Conservation (phyloP, 2,888 invertebrate species). For the Watsonalla binaria region DNA sequence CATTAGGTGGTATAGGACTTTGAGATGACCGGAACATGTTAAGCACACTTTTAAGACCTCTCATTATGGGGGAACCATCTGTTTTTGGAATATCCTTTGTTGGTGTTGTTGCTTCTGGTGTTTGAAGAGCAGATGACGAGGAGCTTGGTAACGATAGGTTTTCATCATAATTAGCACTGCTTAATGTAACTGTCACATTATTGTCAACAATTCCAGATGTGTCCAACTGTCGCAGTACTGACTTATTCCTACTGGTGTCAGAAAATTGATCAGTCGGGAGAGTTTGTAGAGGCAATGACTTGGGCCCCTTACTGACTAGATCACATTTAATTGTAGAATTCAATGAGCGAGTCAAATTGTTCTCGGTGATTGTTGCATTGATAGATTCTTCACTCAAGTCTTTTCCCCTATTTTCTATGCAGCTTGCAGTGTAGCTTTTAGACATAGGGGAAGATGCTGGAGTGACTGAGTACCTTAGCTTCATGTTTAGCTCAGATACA, state of each 20-base stretch:
- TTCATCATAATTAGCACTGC: slow-evolving; percentile 46
- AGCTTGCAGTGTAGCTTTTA: slow-evolving; percentile 53
- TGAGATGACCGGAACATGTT: slow-evolving; percentile 69
- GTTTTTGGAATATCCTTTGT: slow-evolving; percentile 52
- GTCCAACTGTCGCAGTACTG: slow-evolving; percentile 38
- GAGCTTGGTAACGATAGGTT: slow-evolving; percentile 53
- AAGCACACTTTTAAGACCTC: slow-evolving; percentile 64
- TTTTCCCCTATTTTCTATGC: slow-evolving; percentile 36
- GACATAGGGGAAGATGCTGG: slow-evolving; percentile 66
- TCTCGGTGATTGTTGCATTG: slow-evolving; percentile 36
- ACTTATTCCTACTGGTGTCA: slow-evolving; percentile 39
- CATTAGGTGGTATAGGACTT: slow-evolving; percentile 53
- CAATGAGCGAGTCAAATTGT: slow-evolving; percentile 53
- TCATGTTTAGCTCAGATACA: slow-evolving; percentile 68
- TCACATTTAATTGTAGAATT: slow-evolving; percentile 53
- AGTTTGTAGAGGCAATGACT: slow-evolving; percentile 50
- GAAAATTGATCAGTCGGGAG: slow-evolving; percentile 36
- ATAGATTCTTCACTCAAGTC: slow-evolving; percentile 35
- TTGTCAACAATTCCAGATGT: slow-evolving; percentile 22
- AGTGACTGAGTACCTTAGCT: slow-evolving; percentile 64
- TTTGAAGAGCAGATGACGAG: slow-evolving; percentile 50
- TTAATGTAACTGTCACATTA: slow-evolving; percentile 43
- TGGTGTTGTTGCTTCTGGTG: slow-evolving; percentile 66
- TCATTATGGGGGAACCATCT: slow-evolving; percentile 64
- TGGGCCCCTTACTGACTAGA: slow-evolving; percentile 38